These are phyloP conservation scores for Montifringilla adamsi DNA, from an alignment of 2,113 vertebrate species.

Conservation along the genomic window DNA sequence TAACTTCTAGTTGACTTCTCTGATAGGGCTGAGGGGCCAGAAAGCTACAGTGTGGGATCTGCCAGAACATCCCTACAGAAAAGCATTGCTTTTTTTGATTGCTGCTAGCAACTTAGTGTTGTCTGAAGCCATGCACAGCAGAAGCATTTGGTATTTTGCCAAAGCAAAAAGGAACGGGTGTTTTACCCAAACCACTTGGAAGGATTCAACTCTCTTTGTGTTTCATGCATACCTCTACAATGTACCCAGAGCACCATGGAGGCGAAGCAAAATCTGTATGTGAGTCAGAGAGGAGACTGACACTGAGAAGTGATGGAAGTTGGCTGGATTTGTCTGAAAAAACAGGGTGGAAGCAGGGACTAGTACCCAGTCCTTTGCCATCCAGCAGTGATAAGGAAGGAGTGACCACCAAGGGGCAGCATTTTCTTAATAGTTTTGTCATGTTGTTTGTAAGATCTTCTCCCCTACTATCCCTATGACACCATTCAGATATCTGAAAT, in stretches of 20 bases:
- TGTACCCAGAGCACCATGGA: not conserved
- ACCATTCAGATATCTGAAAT: not conserved
- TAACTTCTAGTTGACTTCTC: not conserved
- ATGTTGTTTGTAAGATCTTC: not conserved
- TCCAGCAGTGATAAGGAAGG: not conserved
- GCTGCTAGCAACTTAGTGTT: not conserved
- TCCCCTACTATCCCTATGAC: not conserved
- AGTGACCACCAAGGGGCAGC: not conserved
- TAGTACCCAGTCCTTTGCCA: not conserved
- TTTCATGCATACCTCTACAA: not conserved
- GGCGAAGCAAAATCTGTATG: not conserved
- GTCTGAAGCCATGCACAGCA: not conserved
- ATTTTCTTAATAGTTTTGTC: not conserved
- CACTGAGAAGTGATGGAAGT: not conserved
- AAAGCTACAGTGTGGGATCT: not conserved
- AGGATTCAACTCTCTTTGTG: not conserved
- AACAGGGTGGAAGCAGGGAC: not conserved
- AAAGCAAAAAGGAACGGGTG: constrained; percentile 5
- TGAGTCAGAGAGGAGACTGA: not conserved
- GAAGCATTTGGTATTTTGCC: not conserved
- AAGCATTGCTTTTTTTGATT: not conserved
- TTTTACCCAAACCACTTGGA: not conserved
- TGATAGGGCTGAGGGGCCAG: not conserved
- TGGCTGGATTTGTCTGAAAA: not conserved
- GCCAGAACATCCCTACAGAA: not conserved